A percentile compares a stretch with the other conserved stretches of the same genome.
Conservation (phyloP, 30 jellyfish, hydroid and myxozoan species). For the Cassiopea xamachana region DNA sequence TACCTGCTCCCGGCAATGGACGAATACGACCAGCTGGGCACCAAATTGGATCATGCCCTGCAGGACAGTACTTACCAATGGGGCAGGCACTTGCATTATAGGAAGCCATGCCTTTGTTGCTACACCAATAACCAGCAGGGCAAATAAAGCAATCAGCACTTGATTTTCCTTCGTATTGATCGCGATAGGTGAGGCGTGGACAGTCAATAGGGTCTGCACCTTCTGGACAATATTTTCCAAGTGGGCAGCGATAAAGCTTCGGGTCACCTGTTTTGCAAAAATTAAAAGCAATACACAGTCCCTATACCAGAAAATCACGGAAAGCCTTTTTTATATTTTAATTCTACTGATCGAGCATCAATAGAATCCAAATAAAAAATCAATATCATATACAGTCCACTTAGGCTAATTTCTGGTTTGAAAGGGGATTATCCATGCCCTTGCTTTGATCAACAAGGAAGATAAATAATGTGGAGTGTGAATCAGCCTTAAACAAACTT, state of each 20-base stretch:
- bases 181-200: conserved; percentile 89
- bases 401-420: no score
- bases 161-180: conserved; percentile 71
- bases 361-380: no score
- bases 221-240: conserved; percentile 85
- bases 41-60: conserved; percentile 89
- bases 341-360: no score
- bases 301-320: no score
- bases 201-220: conserved; percentile 86
- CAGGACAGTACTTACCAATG: conserved; percentile 90
- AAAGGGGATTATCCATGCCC: no score
- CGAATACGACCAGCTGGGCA: conserved; percentile 98
- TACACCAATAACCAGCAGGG: conserved; percentile 96
- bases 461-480: no score
- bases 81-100: conserved; percentile 87
- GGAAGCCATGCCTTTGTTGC: conserved; percentile 82
- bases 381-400: no score
- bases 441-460: no score
- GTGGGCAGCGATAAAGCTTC: conserved; percentile 86
- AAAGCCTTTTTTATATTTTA: no score
- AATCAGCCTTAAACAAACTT: no score
- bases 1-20: conserved; percentile 78
- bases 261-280: conserved; percentile 76
- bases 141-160: conserved; percentile 88
- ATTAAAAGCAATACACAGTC: not conserved